Conservation (phyloP, 2,797 vertebrate genomes). For the Argentina silus region DNA sequence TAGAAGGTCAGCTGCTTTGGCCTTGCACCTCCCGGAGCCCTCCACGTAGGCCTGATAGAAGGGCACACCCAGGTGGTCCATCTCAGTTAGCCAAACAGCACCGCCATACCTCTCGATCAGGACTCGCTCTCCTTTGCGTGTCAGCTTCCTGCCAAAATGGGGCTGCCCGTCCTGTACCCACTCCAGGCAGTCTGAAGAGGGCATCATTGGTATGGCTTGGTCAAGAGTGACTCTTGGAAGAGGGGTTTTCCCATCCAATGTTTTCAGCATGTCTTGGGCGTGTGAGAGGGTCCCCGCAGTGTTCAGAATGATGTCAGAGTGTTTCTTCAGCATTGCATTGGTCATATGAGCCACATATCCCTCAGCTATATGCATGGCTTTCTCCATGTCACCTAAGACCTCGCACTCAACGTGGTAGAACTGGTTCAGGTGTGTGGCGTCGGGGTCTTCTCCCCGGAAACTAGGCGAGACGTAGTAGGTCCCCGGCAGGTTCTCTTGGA, state of each 20-base stretch:
- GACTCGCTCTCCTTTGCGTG: conserved; percentile 78
- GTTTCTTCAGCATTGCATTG: conserved; percentile 74
- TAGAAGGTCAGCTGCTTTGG: conserved; percentile 82
- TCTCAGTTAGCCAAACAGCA: conserved; percentile 82
- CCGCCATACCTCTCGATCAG: conserved; percentile 78
- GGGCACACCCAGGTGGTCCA: conserved; percentile 82
- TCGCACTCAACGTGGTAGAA: conserved; percentile 86
- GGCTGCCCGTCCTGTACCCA: conserved; percentile 81
- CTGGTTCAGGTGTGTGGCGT: conserved; percentile 82
- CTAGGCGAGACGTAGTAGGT: conserved; percentile 82
- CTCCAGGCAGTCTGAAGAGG: conserved; percentile 76
- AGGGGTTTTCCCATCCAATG: conserved; percentile 59
- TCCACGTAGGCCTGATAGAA: conserved; percentile 83
- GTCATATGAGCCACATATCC: conserved; percentile 76
- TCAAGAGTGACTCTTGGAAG: conserved; percentile 78
- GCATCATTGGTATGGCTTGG: conserved; percentile 79
- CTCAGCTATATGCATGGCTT: conserved; percentile 77
- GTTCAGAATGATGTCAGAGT: conserved; percentile 72
- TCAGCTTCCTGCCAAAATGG: conserved; percentile 79
- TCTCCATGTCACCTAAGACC: conserved; percentile 78
- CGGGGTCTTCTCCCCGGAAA: conserved; percentile 82
- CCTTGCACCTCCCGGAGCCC: conserved; percentile 69
- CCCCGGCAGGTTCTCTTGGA: conserved; percentile 77
- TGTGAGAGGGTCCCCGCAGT: conserved; percentile 74
- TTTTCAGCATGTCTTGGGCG: conserved; percentile 65